Base-by-base conservation (phyloP, 1,140 invertebrate species). In the Monochamus saltuarius region DNA sequence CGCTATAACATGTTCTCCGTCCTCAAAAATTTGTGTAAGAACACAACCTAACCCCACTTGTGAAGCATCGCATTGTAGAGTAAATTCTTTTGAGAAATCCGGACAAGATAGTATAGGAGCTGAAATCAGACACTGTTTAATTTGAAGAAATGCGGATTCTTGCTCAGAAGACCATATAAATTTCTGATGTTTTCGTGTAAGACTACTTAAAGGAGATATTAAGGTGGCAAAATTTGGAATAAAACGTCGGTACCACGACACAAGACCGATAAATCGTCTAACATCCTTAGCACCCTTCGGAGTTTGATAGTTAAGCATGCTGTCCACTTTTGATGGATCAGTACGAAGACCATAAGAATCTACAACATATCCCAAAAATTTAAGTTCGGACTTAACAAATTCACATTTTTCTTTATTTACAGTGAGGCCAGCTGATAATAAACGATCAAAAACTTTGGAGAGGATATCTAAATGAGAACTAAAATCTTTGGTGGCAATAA, bases 171-270 rank as follows among this genome's bases (percentile, higher is more conserved):
- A 37, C 61, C 61, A 62, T 14, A 40, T 7, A 19, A 61, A 49
- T 46, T 59, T 60, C 7, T 60, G 64, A 40, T 70, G 66, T 39
- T 69, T 73, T 53, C 71, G 71, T 16, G 69, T 58, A 7, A 81
- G 62, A 17, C 64, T 34, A 58, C 74, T 68, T 6, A 82, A 57
- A 10, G 78, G 77, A 2, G 57, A 67, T 7, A 71, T 68, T 4
- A 78, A 14, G 7, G 63, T 62, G 6, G 76, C 60, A 43, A 79
- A 72, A 42, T 78, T 65, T 38, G 66, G 65, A 8, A 80, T 62
- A 59, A 81, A 83, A n/a, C 77, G 65, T 42, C 77, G 65, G 54
- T 79, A 82, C 66, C 76, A 83, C 13, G 69, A 67, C 16, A 29
- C 22, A 29, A 29, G n/a, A 19, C 37, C 55, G 14, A 47, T 14